Evolutionary conservation across 2,113 vertebrate genomes (phyloP).

Genomic region (Amia ocellicauda): DNA sequence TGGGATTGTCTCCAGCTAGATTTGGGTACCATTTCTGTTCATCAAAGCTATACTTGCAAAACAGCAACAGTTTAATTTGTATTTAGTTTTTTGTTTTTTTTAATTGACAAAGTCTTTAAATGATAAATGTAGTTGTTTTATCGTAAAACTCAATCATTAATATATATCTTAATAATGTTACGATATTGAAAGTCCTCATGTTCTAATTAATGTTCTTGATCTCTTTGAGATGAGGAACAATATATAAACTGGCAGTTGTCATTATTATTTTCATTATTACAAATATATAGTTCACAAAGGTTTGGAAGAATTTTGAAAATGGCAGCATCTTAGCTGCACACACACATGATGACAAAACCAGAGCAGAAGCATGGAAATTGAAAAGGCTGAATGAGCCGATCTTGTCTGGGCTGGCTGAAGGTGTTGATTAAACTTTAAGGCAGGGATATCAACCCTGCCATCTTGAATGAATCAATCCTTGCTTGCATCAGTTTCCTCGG

Average conservation of each 20-base stretch:
- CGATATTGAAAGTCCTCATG: too few species aligned
- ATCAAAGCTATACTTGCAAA: neutral
- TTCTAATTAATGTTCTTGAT: neutral
- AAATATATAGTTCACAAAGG: conserved; percentile 8
- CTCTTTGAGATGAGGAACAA: neutral
- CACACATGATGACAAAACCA: conserved; percentile 1
- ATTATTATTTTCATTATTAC: too few species aligned
- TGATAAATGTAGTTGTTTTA: too few species aligned
- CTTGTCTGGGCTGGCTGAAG: conserved; percentile 20
- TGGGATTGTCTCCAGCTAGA: neutral
- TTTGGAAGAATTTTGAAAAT: conserved; percentile 15
- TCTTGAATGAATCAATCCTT: conserved; percentile 38
- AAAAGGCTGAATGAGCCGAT: conserved; percentile 8
- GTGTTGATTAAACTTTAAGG: conserved; percentile 42
- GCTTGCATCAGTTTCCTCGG: neutral
- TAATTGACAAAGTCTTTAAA: neutral
- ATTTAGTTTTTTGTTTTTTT: neutral
- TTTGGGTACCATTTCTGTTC: neutral
- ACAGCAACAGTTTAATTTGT: neutral
- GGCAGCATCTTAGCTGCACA: neutral
- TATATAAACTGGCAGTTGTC: too few species aligned
- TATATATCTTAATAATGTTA: too few species aligned
- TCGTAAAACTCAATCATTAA: too few species aligned
- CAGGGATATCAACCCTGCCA: conserved; percentile 27
- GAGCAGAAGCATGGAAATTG: conserved; percentile 23